Percentiles rank a stretch among this genome's conserved stretches.
phyloP scores from a whole-genome alignment of 2,797 vertebrate genomes.

The Crotalus adamanteus region DNA sequence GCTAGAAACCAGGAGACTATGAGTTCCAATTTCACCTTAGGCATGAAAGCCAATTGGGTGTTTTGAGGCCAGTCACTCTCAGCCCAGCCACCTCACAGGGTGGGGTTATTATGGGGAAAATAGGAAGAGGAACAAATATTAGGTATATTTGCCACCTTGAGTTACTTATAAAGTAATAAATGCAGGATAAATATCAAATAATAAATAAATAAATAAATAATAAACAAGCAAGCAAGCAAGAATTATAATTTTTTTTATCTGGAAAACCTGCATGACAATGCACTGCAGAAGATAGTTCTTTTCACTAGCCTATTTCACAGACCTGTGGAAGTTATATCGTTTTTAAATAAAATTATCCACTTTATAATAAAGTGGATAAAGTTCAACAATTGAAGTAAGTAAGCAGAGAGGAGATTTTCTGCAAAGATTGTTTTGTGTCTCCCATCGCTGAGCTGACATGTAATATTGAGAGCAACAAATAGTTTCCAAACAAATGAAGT shows the following conservation, averaged over 20 bases:
- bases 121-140: not conserved
- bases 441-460: not conserved
- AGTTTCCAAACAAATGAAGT: constrained; percentile 48
- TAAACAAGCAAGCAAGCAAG: too few species aligned
- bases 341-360: not conserved
- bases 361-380: not conserved
- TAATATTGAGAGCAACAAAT: constrained; percentile 36
- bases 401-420: not conserved
- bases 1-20: not conserved
- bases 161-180: not conserved
- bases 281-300: not conserved
- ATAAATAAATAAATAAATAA: too few species aligned
- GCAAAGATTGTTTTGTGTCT: not conserved
- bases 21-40: not conserved
- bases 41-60: not conserved
- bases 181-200: not conserved
- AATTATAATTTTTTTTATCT: not conserved
- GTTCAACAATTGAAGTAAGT: not conserved
- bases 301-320: not conserved
- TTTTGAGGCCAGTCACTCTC: not conserved
- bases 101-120: not conserved
- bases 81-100: not conserved
- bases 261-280: not conserved
- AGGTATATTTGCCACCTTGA: not conserved
- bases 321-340: not conserved